Base-by-base conservation (phyloP, 30 jellyfish, hydroid and myxozoan genomes). In the Clytia hemisphaerica region DNA sequence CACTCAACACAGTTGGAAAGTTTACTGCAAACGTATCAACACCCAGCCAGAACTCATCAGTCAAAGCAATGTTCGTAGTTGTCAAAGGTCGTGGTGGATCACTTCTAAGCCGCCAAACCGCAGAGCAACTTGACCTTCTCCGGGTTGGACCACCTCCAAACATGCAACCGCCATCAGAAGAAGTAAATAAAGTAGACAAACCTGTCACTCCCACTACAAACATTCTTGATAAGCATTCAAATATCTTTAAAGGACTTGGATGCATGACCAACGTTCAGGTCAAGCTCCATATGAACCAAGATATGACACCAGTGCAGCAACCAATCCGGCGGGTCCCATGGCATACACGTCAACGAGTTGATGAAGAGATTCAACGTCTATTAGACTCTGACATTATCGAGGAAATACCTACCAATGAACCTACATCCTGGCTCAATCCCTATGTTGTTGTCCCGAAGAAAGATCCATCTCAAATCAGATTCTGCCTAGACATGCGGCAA, bases 401-500 rank as follows among this genome's bases (percentile, higher is more conserved):
- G n/a, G n/a, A n/a, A n/a, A n/a, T n/a, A 36, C 82, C 82, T 16
- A 57, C 36, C 15, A 37, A 36, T 37, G 79, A 21, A 5, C 4
- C 67, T 25, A 64, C 77, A 12, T 9, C 25, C 28, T 64, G 29
- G 67, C 22, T 36, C 9, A 15, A 27, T 34, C 77, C 77, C 24
- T 37, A 37, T 15, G 77, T 64, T 24, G 67, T 25, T 10, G 77
- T 64, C 34, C 83, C 76, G 19, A 71, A 71, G 31, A 49, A 54
- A 64, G 45, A 71, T 58, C n/a, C n/a, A n/a, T 58, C 38, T 38
- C 10, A 32, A 2, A 36, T 71, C 37, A 9, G 78, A 10, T 16
- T 71, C 10, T 50, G 83, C 42, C 19, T 71, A 24, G 78, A 71
- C 36, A 51, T 71, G 83, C 14, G 65, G 44, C 15, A 40, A 30